Conservation (phyloP, 1,140 invertebrate genomes). For the Gerris buenoi region DNA sequence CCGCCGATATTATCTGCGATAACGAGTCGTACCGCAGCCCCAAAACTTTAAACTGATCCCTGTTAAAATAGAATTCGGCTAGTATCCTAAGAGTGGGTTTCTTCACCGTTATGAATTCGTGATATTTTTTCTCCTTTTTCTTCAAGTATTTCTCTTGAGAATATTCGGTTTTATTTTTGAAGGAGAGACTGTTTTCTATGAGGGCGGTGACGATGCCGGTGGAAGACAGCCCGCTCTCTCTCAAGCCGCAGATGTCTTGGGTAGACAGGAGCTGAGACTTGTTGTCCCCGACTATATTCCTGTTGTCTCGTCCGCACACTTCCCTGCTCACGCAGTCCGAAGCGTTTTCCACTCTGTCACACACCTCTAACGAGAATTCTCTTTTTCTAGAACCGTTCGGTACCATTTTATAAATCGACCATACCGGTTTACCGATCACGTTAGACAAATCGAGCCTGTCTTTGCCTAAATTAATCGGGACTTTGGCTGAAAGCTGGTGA, state of each 20-base stretch:
- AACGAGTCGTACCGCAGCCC: conserved; percentile 70
- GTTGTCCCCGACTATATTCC: conserved; percentile 66
- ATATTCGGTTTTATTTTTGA: conserved; percentile 73
- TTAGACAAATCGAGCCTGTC: conserved; percentile 52
- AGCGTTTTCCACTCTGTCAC: conserved; percentile 33
- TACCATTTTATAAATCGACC: conserved; percentile 63
- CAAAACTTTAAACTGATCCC: conserved; percentile 59
- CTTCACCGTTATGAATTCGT: conserved; percentile 55
- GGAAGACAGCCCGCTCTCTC: conserved; percentile 54
- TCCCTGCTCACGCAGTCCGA: conserved; percentile 28
- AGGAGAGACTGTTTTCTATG: conserved; percentile 77
- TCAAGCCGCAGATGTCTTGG: conserved; percentile 62
- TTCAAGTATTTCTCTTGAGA: conserved; percentile 87
- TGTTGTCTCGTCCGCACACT: conserved; percentile 57
- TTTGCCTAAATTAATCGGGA: conserved; percentile 46
- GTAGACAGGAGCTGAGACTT: conserved; percentile 71
- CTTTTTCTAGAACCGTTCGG: conserved; percentile 40
- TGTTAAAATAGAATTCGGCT: conserved; percentile 59
- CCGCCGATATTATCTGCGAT: conserved; percentile 59
- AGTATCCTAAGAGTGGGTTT: conserved; percentile 59
- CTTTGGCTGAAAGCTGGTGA: conserved; percentile 46
- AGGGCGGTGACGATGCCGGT: conserved; percentile 72
- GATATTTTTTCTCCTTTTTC: conserved; percentile 86
- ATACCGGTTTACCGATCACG: conserved; percentile 55
- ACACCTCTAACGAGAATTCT: conserved; percentile 38